Evolutionary conservation across 2,888 invertebrate species (phyloP).

Genomic region (Spisula solida): DNA sequence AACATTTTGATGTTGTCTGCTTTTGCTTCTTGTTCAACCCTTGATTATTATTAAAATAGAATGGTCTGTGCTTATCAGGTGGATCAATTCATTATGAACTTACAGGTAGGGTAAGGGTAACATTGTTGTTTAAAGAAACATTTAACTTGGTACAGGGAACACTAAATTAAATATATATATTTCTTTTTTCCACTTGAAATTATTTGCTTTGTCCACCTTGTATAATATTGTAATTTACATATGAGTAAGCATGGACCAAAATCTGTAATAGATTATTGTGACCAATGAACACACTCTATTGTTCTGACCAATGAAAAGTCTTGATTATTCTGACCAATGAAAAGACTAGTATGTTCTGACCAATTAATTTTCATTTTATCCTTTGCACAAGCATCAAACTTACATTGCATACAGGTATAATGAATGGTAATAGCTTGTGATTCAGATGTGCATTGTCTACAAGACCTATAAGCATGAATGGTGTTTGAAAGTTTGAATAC

Average conservation of each 20-base stretch:
- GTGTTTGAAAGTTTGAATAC: not conserved
- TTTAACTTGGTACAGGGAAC: too few relatives aligned
- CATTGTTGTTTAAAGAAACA: not conserved
- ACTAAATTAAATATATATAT: too few relatives aligned
- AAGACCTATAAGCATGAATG: not conserved
- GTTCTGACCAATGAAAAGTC: too few relatives aligned
- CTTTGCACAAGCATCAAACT: too few relatives aligned
- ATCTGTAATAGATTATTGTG: not conserved
- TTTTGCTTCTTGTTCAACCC: not conserved
- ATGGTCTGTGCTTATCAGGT: not conserved
- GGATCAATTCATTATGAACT: not conserved
- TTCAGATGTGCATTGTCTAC: not conserved
- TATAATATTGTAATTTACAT: not conserved
- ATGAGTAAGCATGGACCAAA: not conserved
- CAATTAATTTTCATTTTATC: too few relatives aligned
- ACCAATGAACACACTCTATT: too few relatives aligned
- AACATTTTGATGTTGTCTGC: not conserved
- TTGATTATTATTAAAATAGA: not conserved
- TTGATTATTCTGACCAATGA: not conserved
- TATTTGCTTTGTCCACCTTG: not conserved
- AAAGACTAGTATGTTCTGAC: not conserved
- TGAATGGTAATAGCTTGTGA: not conserved
- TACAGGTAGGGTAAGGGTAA: not conserved
- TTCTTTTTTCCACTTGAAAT: not conserved
- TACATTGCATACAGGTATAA: too few relatives aligned